Evolutionary conservation across 2,797 vertebrate genomes (phyloP).

Genomic region (Zonotrichia albicollis): DNA sequence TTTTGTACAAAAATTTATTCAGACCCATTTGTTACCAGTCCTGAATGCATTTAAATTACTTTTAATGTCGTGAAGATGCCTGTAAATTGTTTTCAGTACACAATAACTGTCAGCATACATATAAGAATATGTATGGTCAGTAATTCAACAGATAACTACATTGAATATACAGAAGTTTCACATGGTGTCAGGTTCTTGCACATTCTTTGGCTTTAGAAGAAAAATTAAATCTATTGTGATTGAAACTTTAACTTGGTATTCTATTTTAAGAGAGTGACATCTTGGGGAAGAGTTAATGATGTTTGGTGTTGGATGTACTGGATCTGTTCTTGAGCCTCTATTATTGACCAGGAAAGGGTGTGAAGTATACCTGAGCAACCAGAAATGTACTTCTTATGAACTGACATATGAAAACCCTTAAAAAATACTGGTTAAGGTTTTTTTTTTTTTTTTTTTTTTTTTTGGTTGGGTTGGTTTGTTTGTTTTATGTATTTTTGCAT

Average conservation of each 20-base stretch:
- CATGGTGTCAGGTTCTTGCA: neutral
- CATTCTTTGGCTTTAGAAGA: slow-evolving; percentile 12
- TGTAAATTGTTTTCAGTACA: slow-evolving; percentile 46
- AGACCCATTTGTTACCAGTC: slow-evolving; percentile 36
- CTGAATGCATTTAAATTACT: slow-evolving; percentile 68
- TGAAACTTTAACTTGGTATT: neutral
- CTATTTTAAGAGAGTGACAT: neutral
- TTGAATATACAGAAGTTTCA: neutral
- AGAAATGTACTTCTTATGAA: neutral
- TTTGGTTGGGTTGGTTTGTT: neutral
- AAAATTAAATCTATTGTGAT: neutral
- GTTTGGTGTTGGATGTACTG: neutral
- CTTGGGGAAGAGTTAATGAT: neutral
- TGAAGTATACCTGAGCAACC: neutral
- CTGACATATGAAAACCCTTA: neutral
- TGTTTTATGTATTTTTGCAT: neutral
- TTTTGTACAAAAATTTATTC: slow-evolving; percentile 29
- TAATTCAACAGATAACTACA: neutral
- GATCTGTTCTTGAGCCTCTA: neutral
- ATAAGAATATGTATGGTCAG: neutral
- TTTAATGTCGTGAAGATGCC: slow-evolving; percentile 47
- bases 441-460: accelerated
- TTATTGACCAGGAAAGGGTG: neutral
- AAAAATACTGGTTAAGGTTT: neutral
- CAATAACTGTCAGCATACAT: neutral